Evolutionary conservation across 2,888 invertebrate genomes (phyloP).

Genomic region (Pterostichus madidus): DNA sequence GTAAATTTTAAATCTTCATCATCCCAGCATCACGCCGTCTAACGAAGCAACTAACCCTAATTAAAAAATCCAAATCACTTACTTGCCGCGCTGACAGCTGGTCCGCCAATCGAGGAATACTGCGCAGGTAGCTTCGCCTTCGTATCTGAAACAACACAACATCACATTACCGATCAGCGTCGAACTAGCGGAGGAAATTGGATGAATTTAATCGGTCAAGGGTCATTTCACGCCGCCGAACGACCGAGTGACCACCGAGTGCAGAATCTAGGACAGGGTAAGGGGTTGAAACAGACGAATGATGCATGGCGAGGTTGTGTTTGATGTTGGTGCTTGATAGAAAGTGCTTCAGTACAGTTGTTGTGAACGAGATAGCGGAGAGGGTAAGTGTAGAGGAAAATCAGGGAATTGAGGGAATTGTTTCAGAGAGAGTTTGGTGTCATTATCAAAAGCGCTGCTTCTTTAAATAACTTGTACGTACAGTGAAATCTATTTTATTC

Average conservation of each 20-base stretch:
- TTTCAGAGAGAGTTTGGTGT: neutral
- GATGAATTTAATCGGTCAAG: conserved; percentile 53
- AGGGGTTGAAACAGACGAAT: neutral
- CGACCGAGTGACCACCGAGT: conserved; percentile 16
- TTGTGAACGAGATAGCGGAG: conserved; percentile 10
- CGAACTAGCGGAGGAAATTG: conserved; percentile 17
- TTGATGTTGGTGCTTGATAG: conserved; percentile 3
- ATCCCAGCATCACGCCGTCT: too few species aligned
- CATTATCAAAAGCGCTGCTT: too few species aligned
- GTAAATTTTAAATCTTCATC: too few species aligned
- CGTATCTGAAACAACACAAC: conserved; percentile 48
- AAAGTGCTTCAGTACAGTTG: conserved; percentile 22
- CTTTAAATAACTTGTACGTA: too few species aligned
- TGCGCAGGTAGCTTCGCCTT: conserved; percentile 50
- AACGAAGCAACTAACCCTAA: too few species aligned
- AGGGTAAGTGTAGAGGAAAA: neutral
- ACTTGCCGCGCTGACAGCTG: conserved; percentile 62
- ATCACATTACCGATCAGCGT: conserved; percentile 1
- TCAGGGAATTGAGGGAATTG: conserved; percentile 14
- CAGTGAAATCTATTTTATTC: too few species aligned
- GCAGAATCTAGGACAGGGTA: neutral
- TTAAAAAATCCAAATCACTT: conserved; percentile 5
- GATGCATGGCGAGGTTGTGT: neutral
- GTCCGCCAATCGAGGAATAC: conserved; percentile 53
- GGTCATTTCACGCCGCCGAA: conserved; percentile 22